Evolutionary conservation across 2,888 invertebrate genomes (phyloP), one percentile per base, ranked within the genome.

Genomic region (Clanis bilineata): DNA sequence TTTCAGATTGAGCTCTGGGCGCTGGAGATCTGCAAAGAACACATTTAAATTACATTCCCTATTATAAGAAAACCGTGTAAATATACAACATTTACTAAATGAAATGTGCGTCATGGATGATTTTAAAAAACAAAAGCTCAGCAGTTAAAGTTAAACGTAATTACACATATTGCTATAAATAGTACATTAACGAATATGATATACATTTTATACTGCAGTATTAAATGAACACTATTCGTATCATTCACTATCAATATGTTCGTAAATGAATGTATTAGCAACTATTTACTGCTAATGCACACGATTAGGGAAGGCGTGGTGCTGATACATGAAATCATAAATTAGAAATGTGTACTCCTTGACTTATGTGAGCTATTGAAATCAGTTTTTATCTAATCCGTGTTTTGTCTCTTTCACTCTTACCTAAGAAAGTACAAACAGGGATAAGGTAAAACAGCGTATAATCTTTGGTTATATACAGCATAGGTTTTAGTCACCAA

Each of bases 1-100:
- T 80, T 21, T 90, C 90, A 0, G 83, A 79, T 61, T 84, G 88
- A 1, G 83, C 77, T 64, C 89, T 79, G 0, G 89, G 90, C 12
- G 87, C 87, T 38, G 87, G 86, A 2, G 84, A 77, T 22, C 89
- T 89, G 69, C 18, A 64, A 67, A 64, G 18, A 28, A 32, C 1
- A 58, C 22, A 36, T 36, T 6, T 39, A 9, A 23, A 21, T 9
- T 9, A 10, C 23, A 28, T 38, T 45, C 23, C 15, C 15, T 32
- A 18, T 28, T 21, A 41, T 41, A 18, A 18, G 2, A 18, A 7
- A 41, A 18, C 1, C 18, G 9, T 39, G 3, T n/a, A 36, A 12
- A 18, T 41, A 18, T 18, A 6, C 6, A 41, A 41, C 41, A 41
- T 9, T 12, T 12, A 18, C 18, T 18, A 41, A 41, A 41, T 39